Base-by-base conservation (phyloP, 2,113 vertebrate genomes). In the Dissostichus mawsoni region DNA sequence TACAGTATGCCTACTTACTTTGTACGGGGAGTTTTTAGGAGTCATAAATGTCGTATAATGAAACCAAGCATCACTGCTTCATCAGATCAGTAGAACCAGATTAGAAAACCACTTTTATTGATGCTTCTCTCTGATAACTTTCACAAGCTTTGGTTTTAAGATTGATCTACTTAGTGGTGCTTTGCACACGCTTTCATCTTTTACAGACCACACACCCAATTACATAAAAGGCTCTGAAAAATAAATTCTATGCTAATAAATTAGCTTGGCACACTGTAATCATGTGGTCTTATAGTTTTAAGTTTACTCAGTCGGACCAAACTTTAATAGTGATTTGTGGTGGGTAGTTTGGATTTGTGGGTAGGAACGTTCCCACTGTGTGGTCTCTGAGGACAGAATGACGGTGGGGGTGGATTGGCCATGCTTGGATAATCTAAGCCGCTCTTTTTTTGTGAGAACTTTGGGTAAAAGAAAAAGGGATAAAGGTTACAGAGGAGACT, bases 401-500 rank as follows among this genome's bases (percentile, higher is more conserved):
- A 76, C 55, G 74, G 80, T 76, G 80, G 72, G 76, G 89, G 90
- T 84, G 86, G 72, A 89, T 93, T 95, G 92, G 95, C 89, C 81
- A 94, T 93, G 96, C 80, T 94, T 96, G 94, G 93, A 92, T 96
- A 96, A 96, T 95, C 95, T 94, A 91, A 95, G 94, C 90, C 73
- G 66, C 85, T 93, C 78, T 90, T 88, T 93, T 58, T 51, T 52
- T 59, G 44, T 76, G 53, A 66, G 79, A 75, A 75, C 57, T 82
- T 84, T 68, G 41, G 59, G 59, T 57, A 41, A 68, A 73, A 74
- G 71, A 36, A 77, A 76, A 67, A 51, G 44, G 36, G 36, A 58
- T 72, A 69, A 63, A 57, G 45, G 50, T 82, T 78, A 64, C 57
- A 66, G 63, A 83, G 86, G 92, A 76, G 88, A 81, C 88, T 92